Conservation (phyloP, 1,140 invertebrate species). For the Ceratina japonica region DNA sequence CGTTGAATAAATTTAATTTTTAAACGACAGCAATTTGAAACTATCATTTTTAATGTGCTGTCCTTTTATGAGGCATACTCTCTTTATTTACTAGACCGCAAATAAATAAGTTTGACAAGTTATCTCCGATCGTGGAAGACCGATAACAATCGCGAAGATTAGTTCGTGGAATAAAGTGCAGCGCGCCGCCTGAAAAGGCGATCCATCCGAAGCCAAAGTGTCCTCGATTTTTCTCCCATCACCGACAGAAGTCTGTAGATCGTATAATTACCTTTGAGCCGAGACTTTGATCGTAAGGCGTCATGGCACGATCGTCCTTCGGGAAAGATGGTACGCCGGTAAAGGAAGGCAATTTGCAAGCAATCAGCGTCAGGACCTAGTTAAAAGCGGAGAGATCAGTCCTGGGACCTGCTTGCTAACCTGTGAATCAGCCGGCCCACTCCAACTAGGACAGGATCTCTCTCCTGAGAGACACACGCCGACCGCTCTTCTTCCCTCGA, state of each 20-base stretch:
- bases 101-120: not conserved
- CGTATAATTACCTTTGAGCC: constrained; percentile 41
- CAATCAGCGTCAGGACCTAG: constrained; percentile 70
- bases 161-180: not conserved
- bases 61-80: no score
- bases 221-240: constrained; percentile 15
- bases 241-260: constrained; percentile 21
- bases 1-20: not conserved
- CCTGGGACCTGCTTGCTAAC: constrained; percentile 68
- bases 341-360: constrained; percentile 74
- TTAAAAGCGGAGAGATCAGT: constrained; percentile 67
- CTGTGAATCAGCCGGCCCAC: constrained; percentile 65
- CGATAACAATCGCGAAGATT: not conserved
- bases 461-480: constrained; percentile 65
- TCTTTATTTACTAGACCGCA: not conserved
- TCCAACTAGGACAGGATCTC: constrained; percentile 66
- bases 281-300: constrained; percentile 53
- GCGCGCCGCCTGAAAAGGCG: no score
- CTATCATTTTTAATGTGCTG: no score
- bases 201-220: not conserved
- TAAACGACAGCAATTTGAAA: no score
- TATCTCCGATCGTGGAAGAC: not conserved
- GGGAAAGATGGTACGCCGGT: constrained; percentile 46
- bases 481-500: constrained; percentile 46
- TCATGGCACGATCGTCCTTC: constrained; percentile 42